These are phyloP conservation scores for Caenorhabditis sp. DNA, from an alignment of 2,888 invertebrate genomes.

Conservation along the genomic window DNA sequence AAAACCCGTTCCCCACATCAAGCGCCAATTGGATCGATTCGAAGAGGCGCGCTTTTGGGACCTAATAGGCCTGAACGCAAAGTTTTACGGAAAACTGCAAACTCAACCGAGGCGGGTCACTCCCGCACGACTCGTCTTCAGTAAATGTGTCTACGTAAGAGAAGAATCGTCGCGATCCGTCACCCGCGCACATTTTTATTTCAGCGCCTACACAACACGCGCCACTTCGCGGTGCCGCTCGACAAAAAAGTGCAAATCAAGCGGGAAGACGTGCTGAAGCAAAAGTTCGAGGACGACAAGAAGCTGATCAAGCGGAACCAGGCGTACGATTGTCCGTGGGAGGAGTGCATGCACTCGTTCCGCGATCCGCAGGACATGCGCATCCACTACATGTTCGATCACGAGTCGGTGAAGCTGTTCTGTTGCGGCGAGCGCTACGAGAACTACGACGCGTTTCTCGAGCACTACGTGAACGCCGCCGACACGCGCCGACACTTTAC, in stretches of 20 bases:
- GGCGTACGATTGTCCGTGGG: slow-evolving; percentile 25
- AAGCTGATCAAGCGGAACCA: slow-evolving; percentile 34
- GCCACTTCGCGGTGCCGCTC: slow-evolving; percentile 32
- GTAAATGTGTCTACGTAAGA: slow-evolving; percentile 31
- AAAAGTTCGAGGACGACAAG: slow-evolving; percentile 29
- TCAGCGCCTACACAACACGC: slow-evolving; percentile 43
- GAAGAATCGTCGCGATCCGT: not conserved
- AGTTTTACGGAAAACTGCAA: slow-evolving; percentile 18
- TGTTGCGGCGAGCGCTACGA: slow-evolving; percentile 32
- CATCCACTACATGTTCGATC: slow-evolving; percentile 48
- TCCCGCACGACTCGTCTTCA: slow-evolving; percentile 8
- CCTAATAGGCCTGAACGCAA: slow-evolving; percentile 22
- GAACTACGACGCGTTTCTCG: slow-evolving; percentile 30
- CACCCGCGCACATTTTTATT: not conserved
- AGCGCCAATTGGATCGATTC: slow-evolving; percentile 20
- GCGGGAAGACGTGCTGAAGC: slow-evolving; percentile 27
- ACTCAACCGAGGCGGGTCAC: not conserved
- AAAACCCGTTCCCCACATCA: not conserved
- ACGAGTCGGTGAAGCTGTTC: slow-evolving; percentile 29
- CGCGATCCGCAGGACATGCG: slow-evolving; percentile 44
- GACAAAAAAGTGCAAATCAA: slow-evolving; percentile 1
- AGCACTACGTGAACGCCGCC: slow-evolving; percentile 7
- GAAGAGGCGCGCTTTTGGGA: slow-evolving; percentile 37
- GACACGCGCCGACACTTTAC: not conserved
- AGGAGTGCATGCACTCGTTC: slow-evolving; percentile 26